Evolutionary conservation across 2,888 invertebrate species (phyloP).

Genomic region (Acleris emargana): DNA sequence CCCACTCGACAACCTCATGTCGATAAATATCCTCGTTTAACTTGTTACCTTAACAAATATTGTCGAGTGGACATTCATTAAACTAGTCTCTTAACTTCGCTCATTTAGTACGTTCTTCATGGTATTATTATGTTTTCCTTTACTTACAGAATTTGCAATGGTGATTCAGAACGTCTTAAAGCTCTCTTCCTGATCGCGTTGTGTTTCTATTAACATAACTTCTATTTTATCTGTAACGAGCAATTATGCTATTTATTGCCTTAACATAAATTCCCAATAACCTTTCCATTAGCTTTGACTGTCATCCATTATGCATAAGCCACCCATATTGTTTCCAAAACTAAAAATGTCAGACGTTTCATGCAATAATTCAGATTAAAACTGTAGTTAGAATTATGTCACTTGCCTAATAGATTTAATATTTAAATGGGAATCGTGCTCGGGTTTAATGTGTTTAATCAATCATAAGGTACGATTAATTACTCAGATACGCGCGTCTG

Average conservation of each 20-base stretch:
- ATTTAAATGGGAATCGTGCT: constrained; percentile 81
- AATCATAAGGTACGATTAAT: constrained; percentile 82
- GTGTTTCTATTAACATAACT: constrained; percentile 31
- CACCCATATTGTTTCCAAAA: constrained; percentile 77
- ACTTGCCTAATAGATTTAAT: constrained; percentile 77
- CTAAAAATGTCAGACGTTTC: constrained; percentile 67
- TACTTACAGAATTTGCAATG: constrained; percentile 25
- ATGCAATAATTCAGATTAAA: constrained; percentile 79
- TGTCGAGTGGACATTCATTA: constrained; percentile 58
- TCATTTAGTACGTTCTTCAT: constrained; percentile 23
- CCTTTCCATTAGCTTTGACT: constrained; percentile 63
- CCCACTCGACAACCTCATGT: constrained; percentile 72
- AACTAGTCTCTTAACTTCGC: constrained; percentile 38
- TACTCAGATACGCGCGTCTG: constrained; percentile 75
- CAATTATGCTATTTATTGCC: constrained; percentile 71
- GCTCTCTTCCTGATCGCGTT: constrained; percentile 6
- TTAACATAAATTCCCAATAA: constrained; percentile 70
- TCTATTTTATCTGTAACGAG: constrained; percentile 48
- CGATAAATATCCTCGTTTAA: constrained; percentile 76
- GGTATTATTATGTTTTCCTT: constrained; percentile 15
- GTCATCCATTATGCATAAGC: constrained; percentile 70
- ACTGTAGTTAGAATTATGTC: constrained; percentile 80
- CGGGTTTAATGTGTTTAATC: constrained; percentile 80
- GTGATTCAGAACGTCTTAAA: constrained; percentile 16
- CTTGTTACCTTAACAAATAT: constrained; percentile 71